Percentiles rank a stretch among this genome's conserved stretches.
Evolutionary conservation across 1,140 invertebrate genomes (phyloP).

Genomic region (Helicoverpa armigera): DNA sequence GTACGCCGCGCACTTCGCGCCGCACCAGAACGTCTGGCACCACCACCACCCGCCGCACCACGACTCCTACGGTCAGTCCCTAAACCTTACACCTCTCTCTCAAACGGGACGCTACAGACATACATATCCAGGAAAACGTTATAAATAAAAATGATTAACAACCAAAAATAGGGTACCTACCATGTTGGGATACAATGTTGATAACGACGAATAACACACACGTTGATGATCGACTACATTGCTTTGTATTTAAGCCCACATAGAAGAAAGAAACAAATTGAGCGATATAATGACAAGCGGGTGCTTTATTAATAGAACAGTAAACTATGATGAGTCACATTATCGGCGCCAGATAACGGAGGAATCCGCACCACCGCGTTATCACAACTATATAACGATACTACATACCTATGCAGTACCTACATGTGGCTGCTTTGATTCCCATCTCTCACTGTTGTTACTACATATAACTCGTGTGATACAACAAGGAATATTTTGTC

Average conservation of each 20-base stretch:
- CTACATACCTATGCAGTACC: background rate
- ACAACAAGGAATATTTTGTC: background rate
- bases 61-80: slow-evolving; percentile 69
- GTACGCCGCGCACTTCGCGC: slow-evolving; percentile 76
- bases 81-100: background rate
- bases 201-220: background rate
- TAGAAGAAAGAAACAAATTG: background rate
- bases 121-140: too few species aligned
- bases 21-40: slow-evolving; percentile 81
- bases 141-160: too few species aligned
- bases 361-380: slow-evolving; percentile 17
- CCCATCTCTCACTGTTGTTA: too few species aligned
- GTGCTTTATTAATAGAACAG: slow-evolving; percentile 7
- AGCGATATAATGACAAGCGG: slow-evolving; percentile 1
- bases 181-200: background rate
- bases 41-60: slow-evolving; percentile 78
- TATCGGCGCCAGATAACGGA: background rate
- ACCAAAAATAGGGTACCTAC: too few species aligned
- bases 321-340: slow-evolving; percentile 35
- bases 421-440: background rate
- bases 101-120: too few species aligned
- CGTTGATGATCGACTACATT: background rate
- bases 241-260: background rate
- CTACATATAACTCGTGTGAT: too few species aligned
- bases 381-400: slow-evolving; percentile 5